Evolutionary conservation across 1,140 invertebrate species (phyloP), one percentile per base, ranked within the genome.

Genomic region (Apis cerana): DNA sequence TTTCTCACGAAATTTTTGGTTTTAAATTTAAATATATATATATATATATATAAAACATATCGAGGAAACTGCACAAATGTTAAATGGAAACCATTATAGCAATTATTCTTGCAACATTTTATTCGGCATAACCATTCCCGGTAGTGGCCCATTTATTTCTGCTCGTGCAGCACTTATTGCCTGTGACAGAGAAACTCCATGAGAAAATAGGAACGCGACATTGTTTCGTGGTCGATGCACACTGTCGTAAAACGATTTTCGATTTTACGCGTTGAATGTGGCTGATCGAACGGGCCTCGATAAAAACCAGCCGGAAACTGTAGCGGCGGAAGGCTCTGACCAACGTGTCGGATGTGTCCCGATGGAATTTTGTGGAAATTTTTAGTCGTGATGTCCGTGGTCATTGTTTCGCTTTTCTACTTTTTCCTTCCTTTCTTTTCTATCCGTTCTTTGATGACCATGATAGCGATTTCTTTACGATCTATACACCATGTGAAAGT

Each of bases 321-420:
- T 13, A 33, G 27, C 17, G 52, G 61, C 78, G 70, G 78, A 65
- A 80, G 43, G 27, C 23, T 56, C 50, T 65, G 78, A 75, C 70
- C 78, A n/a, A 65, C 70, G 70, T 80, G 78, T 75, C 78, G 78
- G 78, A 80, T 80, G 78, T 80, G 78, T 75, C 33, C 59, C 33
- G 27, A 9, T 48, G 69, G 78, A 27, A 65, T 75, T 74, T 80
- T 54, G 61, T 75, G 52, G 33, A 75, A 54, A 80, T 80, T 80
- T 80, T 80, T 64, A 17, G 27, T 48, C 59, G 70, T 3, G 23
- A 62, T 62, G 58, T 62, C 68, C 56, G 5, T 19, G 11, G 27
- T 72, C 59, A 61, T 71, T 71, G 59, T 71, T 75, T 68, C 65
- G 21, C 17, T 12, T 27, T 59, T 59, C 43, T 23, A 13, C 27